These are phyloP conservation scores for Pandion haliaetus DNA, from an alignment of 2,113 vertebrate genomes.

Conservation along the genomic window DNA sequence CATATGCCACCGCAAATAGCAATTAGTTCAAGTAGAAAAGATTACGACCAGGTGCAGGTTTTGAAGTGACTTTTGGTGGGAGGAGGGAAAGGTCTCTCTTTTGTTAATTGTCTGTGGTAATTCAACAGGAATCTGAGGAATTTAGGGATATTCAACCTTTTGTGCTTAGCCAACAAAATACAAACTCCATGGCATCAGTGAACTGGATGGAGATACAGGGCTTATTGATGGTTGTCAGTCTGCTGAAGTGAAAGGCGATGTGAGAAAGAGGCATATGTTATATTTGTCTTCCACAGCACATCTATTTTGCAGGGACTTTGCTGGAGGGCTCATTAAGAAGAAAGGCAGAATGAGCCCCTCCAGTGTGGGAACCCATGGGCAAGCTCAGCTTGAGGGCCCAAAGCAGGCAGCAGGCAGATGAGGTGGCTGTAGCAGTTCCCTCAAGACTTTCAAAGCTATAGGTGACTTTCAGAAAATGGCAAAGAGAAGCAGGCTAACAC, in stretches of 20 bases:
- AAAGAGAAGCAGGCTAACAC: background rate
- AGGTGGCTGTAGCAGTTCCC: background rate
- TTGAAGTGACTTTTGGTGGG: constrained; percentile 43
- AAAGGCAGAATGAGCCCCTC: background rate
- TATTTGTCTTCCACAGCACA: background rate
- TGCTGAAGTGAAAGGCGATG: background rate
- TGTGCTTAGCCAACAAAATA: constrained; percentile 37
- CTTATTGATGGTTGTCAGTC: constrained; percentile 18
- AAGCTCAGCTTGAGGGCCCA: rapidly evolving
- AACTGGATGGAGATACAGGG: background rate
- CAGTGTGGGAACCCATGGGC: background rate
- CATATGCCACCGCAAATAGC: constrained; percentile 34
- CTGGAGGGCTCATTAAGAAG: background rate
- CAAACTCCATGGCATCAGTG: background rate
- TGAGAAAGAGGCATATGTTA: background rate
- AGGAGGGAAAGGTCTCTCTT: constrained; percentile 5
- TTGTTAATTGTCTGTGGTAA: constrained; percentile 61
- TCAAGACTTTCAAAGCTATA: background rate
- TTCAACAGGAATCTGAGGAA: constrained; percentile 70
- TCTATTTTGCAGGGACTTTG: background rate
- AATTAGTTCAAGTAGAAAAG: constrained; percentile 73
- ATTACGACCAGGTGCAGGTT: constrained; percentile 67
- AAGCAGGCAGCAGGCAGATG: background rate
- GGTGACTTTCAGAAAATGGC: background rate
- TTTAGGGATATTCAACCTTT: constrained; percentile 56